Evolutionary conservation across 2,888 invertebrate species (phyloP).

Genomic region (Morinoia aosen): DNA sequence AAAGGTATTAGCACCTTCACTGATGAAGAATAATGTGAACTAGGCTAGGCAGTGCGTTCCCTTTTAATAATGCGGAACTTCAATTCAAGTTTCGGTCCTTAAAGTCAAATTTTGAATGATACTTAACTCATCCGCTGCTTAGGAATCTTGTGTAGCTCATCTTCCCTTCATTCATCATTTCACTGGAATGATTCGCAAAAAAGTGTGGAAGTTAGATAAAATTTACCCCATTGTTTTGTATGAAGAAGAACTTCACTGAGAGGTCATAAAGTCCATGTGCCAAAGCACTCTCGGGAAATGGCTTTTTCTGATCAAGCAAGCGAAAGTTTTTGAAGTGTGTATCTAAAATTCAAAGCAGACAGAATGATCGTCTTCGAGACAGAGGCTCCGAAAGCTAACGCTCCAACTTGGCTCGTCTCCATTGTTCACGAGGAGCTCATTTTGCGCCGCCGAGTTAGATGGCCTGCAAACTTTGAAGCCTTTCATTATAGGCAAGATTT

Average conservation of each 20-base stretch:
- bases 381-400: conserved; percentile 45
- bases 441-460: conserved; percentile 48
- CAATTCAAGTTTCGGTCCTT: no score
- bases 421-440: conserved; percentile 52
- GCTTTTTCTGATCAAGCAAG: conserved; percentile 45
- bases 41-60: no score
- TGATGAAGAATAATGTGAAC: no score
- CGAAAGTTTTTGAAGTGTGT: conserved; percentile 35
- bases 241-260: conserved; percentile 12
- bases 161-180: not conserved
- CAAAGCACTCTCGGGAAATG: not conserved
- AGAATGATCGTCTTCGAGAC: conserved; percentile 44
- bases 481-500: conserved; percentile 53
- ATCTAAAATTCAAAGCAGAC: conserved; percentile 46
- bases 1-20: no score
- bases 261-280: conserved; percentile 33
- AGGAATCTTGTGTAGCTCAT: not conserved
- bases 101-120: not conserved
- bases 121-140: not conserved
- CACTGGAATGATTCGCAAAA: not conserved
- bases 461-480: conserved; percentile 50
- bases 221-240: not conserved
- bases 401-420: conserved; percentile 49
- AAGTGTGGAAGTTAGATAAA: not conserved
- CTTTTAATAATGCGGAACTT: no score